Evolutionary conservation across 2,797 vertebrate species (phyloP), one percentile per base, ranked within the genome.

Genomic region (Takifugu ocellatus): DNA sequence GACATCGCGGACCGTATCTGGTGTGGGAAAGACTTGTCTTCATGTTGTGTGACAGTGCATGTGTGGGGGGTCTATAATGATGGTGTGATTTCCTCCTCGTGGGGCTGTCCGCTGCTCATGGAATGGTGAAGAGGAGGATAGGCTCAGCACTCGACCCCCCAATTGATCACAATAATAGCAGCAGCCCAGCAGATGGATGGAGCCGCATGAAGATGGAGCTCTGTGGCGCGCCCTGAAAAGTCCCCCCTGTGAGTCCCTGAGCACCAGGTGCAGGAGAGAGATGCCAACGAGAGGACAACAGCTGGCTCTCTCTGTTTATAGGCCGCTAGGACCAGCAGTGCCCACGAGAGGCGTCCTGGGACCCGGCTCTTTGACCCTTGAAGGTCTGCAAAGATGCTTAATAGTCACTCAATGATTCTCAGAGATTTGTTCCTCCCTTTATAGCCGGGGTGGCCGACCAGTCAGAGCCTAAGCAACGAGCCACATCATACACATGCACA

Each of bases 161-260:
- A 69, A 85, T 84, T 79, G 71, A 82, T 86, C 80, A 85, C 77
- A 79, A 71, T 86, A 84, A 84, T 70, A 81, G 80, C 64, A 59
- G 54, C 48, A 75, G 60, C 68, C 67, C 80, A 44, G 71, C 67
- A 83, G 77, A 79, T 51, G 45, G 70, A 81, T 66, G 64, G 42
- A 79, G 73, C 57, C 50, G 63, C 54, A 68, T 72, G 76, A 53
- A 42, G 72, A 61, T 58, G 62, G 60, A 62, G 56, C 47, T 58
- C 66, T 17, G 9, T 56, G 63, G 59, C 47, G 61, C 59, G 56
- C 52, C 33, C 50, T 5, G 63, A 79, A 78, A 71, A 81, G 79
- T 61, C 61, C 78, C 79, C 46, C 57, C 39, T 1, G 5, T 49
- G 21, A 54, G 61, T 46, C 54, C 71, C 5, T n/a, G 55, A 64